Percentiles rank a stretch among this genome's conserved stretches.
Conservation (phyloP, 2,888 invertebrate genomes). For the Cyclophora punctaria region DNA sequence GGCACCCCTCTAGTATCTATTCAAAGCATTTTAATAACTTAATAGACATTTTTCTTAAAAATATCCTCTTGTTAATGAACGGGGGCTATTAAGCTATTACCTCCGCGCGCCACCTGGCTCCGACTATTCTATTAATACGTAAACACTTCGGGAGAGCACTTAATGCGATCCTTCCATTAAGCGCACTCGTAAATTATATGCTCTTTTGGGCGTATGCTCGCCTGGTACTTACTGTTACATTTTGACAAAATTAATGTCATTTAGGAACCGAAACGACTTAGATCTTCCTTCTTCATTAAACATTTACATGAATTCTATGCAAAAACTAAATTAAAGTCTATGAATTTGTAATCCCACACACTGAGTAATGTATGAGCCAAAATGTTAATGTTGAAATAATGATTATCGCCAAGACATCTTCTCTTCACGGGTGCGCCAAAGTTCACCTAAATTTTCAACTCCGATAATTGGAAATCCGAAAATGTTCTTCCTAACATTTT, state of each 20-base stretch:
- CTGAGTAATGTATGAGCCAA: no score
- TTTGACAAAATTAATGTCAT: constrained; percentile 20
- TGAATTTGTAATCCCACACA: no score
- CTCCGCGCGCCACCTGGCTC: constrained; percentile 56
- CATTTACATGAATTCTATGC: no score
- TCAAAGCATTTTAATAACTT: constrained; percentile 16
- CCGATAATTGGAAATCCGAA: no score
- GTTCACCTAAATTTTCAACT: no score
- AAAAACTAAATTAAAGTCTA: no score
- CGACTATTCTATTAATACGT: constrained; percentile 65
- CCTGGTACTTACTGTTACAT: constrained; percentile 43
- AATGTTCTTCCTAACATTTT: no score
- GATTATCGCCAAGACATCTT: constrained; percentile 4
- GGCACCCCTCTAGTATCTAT: constrained; percentile 12
- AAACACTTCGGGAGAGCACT: constrained; percentile 57
- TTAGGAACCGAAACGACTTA: constrained; percentile 8
- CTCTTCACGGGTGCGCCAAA: no score
- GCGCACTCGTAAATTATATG: constrained; percentile 61
- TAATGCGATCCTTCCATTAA: constrained; percentile 71
- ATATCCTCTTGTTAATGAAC: constrained; percentile 43
- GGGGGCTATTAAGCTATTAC: constrained; percentile 55
- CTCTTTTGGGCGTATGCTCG: constrained; percentile 45
- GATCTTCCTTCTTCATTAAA: no score
- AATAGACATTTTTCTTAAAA: constrained; percentile 30
- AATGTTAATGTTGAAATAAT: no score